Evolutionary conservation across 2,797 vertebrate species (phyloP).

Genomic region (Xiphorhynchus erythropygius): DNA sequence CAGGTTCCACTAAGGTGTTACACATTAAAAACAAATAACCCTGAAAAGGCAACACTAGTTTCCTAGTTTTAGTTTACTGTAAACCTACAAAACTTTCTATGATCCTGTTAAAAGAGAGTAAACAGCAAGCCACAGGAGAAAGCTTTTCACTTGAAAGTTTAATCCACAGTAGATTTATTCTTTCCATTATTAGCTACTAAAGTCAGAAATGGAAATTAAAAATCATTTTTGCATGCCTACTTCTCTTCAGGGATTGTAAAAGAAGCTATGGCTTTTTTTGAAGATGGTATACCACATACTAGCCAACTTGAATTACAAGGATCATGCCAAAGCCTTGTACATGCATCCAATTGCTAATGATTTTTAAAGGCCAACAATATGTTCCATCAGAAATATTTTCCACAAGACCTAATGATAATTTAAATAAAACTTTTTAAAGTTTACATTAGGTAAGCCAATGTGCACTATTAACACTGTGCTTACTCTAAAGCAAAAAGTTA

Average conservation of each 20-base stretch:
- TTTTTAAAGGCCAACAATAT: slow-evolving; percentile 55
- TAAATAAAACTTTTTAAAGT: slow-evolving; percentile 47
- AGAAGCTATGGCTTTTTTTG: neutral
- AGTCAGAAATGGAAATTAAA: neutral
- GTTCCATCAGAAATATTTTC: neutral
- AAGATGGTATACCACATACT: neutral
- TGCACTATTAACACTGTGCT: neutral
- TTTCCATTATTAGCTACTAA: neutral
- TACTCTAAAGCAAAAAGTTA: neutral
- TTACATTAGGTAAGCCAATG: neutral
- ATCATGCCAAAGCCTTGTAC: slow-evolving; percentile 15
- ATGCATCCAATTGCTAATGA: slow-evolving; percentile 41
- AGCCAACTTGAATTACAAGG: neutral
- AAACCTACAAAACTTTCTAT: neutral
- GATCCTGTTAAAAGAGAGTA: neutral
- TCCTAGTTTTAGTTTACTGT: neutral
- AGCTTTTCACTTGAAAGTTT: neutral
- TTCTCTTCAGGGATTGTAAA: neutral
- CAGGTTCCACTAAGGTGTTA: neutral
- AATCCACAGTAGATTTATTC: neutral
- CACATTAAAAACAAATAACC: neutral
- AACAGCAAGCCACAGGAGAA: neutral
- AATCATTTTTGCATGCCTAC: neutral
- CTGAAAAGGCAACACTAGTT: neutral
- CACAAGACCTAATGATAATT: neutral